Evolutionary conservation across 2,888 invertebrate species (phyloP).

Genomic region (Dascillus cervinus): DNA sequence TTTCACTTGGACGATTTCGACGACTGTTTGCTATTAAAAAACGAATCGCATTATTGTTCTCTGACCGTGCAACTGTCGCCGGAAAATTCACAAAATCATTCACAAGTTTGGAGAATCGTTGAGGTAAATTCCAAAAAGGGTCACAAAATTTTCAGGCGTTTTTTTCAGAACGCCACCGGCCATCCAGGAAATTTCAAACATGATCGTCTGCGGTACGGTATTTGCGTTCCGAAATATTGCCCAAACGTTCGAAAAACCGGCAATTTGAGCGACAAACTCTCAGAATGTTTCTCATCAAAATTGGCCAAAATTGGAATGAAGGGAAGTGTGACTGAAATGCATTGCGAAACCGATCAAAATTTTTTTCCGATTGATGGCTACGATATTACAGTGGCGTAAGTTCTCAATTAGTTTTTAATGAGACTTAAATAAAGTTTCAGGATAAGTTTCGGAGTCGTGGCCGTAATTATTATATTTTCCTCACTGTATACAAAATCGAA

Average conservation of each 20-base stretch:
- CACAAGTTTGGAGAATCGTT: conserved; percentile 13
- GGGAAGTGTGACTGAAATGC: conserved; percentile 20
- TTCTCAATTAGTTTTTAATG: too few species aligned
- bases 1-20: conserved; percentile 15
- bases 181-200: conserved; percentile 28
- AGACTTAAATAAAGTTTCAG: too few species aligned
- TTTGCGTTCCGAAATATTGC: conserved; percentile 27
- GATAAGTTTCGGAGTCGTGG: too few species aligned
- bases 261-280: conserved; percentile 8
- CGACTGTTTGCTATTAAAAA: conserved; percentile 7
- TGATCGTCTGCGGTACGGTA: conserved; percentile 28
- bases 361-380: conserved; percentile 20
- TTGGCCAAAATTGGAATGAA: conserved; percentile 20
- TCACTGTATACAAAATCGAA: too few species aligned
- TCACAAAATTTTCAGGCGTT: too few species aligned
- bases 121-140: too few species aligned
- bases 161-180: conserved; percentile 25
- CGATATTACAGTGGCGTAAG: conserved; percentile 26
- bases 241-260: conserved; percentile 11
- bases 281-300: conserved; percentile 26
- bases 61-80: conserved; percentile 12
- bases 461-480: too few species aligned
- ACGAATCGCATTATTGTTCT: conserved; percentile 12
- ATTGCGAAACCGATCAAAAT: conserved; percentile 21
- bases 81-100: conserved; percentile 4